Conservation (phyloP, 2,888 invertebrate species). For the Doris montereyensis region DNA sequence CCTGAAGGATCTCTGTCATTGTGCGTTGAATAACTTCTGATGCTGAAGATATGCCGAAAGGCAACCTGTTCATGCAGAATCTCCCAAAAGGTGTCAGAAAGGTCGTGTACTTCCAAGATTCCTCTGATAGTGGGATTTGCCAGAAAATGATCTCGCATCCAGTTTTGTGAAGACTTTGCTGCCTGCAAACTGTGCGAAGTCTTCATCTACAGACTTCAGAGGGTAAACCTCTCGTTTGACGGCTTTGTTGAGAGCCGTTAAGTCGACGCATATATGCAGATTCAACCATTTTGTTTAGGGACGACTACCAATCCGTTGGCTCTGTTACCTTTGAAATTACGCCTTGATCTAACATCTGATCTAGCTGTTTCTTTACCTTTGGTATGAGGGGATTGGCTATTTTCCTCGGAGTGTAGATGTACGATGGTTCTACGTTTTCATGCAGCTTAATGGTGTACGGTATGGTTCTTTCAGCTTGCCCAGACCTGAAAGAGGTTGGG, state of each 20-base stretch:
- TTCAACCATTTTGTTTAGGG: constrained; percentile 46
- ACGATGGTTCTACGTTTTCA: too few relatives aligned
- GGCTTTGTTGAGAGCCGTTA: constrained; percentile 26
- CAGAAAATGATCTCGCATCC: constrained; percentile 46
- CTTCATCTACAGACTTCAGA: too few relatives aligned
- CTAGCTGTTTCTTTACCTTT: too few relatives aligned
- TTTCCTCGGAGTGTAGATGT: constrained; percentile 55
- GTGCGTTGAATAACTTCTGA: constrained; percentile 22
- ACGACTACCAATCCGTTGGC: constrained; percentile 58
- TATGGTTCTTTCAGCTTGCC: constrained; percentile 17
- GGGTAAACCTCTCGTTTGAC: constrained; percentile 30
- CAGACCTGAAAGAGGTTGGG: too few relatives aligned
- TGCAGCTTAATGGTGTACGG: too few relatives aligned
- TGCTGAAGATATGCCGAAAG: constrained; percentile 18
- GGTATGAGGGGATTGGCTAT: constrained; percentile 60
- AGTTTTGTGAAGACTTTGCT: constrained; percentile 45
- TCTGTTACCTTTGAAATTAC: too few relatives aligned
- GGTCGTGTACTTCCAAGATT: constrained; percentile 17
- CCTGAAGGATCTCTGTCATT: constrained; percentile 42
- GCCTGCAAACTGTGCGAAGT: constrained; percentile 34
- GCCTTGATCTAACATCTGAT: too few relatives aligned
- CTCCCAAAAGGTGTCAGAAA: constrained; percentile 8
- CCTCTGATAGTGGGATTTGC: constrained; percentile 42
- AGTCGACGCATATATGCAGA: constrained; percentile 40
- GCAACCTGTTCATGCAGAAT: constrained; percentile 11